phyloP scores from a whole-genome alignment of 92 coral and sea anemone genomes.

The Heliopora coerulea region DNA sequence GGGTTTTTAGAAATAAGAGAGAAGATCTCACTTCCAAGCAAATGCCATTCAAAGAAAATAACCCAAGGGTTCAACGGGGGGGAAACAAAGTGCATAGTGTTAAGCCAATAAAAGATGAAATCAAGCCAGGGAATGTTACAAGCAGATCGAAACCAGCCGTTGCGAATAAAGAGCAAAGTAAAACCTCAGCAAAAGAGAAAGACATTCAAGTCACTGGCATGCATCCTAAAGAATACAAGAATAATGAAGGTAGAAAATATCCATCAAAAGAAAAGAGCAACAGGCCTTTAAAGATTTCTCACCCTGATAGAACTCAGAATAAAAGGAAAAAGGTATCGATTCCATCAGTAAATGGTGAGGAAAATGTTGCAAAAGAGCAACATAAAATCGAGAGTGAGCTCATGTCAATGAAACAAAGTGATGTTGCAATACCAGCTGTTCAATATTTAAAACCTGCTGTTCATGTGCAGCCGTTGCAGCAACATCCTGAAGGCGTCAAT shows the following conservation, averaged over 20 bases:
- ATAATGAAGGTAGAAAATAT: constrained; percentile 14
- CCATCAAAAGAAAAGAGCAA: constrained; percentile 5
- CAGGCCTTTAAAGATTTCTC: background rate
- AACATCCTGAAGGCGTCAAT: constrained; percentile 1
- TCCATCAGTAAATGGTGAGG: background rate
- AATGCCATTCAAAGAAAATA: background rate
- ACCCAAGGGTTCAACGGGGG: background rate
- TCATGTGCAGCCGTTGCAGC: constrained; percentile 38
- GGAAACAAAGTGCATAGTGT: constrained; percentile 19
- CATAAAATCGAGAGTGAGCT: background rate
- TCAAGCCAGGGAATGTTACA: constrained; percentile 29
- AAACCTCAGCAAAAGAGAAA: background rate
- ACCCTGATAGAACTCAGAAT: background rate
- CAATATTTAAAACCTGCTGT: constrained; percentile 33
- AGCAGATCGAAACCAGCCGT: background rate
- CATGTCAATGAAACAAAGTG: background rate
- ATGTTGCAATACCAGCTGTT: background rate
- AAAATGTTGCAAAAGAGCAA: background rate
- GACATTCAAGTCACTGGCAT: background rate
- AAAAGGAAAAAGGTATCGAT: background rate
- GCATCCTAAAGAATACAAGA: background rate
- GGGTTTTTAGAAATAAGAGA: constrained; percentile 20
- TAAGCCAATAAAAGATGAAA: constrained; percentile 11
- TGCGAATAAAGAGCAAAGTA: constrained; percentile 3
- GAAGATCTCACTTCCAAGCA: background rate